A percentile compares a stretch with the other conserved stretches of the same genome.
These are phyloP conservation scores for Arnoldichthys spilopterus DNA, from an alignment of 2,797 vertebrate species.

Conservation along the genomic window DNA sequence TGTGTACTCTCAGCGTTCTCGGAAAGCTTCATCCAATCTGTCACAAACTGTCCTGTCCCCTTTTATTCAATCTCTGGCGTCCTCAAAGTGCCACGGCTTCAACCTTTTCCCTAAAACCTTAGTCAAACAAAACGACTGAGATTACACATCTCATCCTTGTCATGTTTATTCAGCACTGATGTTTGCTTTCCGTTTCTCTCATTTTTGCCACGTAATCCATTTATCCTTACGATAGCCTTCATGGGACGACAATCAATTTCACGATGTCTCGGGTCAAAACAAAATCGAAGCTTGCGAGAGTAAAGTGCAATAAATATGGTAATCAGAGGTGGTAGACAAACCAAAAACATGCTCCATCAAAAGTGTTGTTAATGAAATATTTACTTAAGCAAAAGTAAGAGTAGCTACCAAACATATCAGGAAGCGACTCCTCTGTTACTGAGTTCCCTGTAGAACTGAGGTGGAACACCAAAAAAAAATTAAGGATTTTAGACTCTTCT, in stretches of 20 bases:
- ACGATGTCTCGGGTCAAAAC: constrained; percentile 26
- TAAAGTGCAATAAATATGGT: neutral
- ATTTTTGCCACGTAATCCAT: constrained; percentile 32
- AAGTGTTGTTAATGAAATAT: neutral
- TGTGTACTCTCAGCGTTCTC: neutral
- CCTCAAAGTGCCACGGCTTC: neutral
- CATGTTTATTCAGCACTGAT: constrained; percentile 18
- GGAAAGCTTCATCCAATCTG: neutral
- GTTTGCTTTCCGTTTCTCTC: constrained; percentile 14
- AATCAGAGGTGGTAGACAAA: neutral
- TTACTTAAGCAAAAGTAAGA: neutral
- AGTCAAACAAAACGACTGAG: constrained; percentile 1
- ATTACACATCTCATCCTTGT: neutral
- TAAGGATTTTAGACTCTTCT: too few species aligned
- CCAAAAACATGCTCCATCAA: neutral
- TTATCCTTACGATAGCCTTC: constrained; percentile 25
- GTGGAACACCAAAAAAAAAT: too few species aligned
- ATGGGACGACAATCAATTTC: constrained; percentile 38
- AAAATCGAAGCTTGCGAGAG: neutral
- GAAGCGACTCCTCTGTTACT: neutral
- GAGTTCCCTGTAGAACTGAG: too few species aligned
- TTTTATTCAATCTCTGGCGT: neutral
- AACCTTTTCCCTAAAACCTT: constrained; percentile 1
- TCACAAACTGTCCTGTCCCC: neutral
- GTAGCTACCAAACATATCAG: neutral